Evolutionary conservation across 2,113 vertebrate species (phyloP), one percentile per base, ranked within the genome.

Genomic region (Aspiorhynchus laticeps): DNA sequence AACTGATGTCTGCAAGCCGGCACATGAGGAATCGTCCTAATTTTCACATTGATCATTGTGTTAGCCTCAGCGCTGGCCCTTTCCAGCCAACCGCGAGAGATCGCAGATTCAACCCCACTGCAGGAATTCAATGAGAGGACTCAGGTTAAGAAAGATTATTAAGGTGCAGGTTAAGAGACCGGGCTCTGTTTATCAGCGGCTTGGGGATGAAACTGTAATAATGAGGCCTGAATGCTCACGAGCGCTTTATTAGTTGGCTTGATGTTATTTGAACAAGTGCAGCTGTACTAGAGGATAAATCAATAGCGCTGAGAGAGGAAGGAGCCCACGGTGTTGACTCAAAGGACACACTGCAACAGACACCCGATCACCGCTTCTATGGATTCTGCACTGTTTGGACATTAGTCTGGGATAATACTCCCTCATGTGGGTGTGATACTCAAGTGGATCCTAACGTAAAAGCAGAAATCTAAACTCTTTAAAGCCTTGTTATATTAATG

Each of bases 11-110:
- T 85, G 83, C 87, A 87, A 80, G 73, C 78, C 63, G 33, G 87
- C 46, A 77, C 93, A 92, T 95, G 93, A 95, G 88, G 87, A 92
- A 95, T 94, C 92, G 91, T 90, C 85, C 90, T 92, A 91, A 93
- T 94, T 92, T 88, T 83, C 85, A 85, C 17, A 14, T 88, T 93
- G 94, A 94, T 94, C 93, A 93, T 93, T 87, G 90, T 92, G 86
- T 94, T 94, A 93, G 93, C 91, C 84, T 85, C 73, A 85, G 86
- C 80, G 89, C 86, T 33, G 69, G 90, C 88, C 81, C 81, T 81
- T 89, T 88, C 86, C 51, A 89, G 88, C 90, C 88, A 87, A 89
- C 90, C 88, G 87, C 67, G 84, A 79, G 91, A 88, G 90, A 79
- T 86, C 91, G 93, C 89, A 90, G 36, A 93, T 92, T 93, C 92